phyloP scores from a whole-genome alignment of 2,113 vertebrate genomes.

The Zosterops hypoxanthus region DNA sequence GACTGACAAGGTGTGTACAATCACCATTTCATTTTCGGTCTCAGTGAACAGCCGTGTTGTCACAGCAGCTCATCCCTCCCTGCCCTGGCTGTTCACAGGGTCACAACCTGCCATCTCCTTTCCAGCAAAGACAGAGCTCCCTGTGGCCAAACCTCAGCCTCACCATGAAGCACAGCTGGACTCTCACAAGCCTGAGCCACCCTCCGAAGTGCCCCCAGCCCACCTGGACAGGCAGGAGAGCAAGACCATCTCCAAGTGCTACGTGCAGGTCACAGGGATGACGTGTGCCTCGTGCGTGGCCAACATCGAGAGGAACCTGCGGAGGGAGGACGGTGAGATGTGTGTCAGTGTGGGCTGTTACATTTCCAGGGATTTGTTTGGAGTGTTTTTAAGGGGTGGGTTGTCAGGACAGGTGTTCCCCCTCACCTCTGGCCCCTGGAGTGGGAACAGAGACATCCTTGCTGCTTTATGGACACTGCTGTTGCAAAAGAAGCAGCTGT shows the following conservation, averaged over 20 bases:
- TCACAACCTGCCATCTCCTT: background rate
- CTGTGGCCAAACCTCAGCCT: slow-evolving; percentile 38
- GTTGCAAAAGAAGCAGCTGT: background rate
- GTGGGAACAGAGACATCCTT: background rate
- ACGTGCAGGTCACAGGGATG: slow-evolving; percentile 94
- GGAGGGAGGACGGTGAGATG: slow-evolving; percentile 87
- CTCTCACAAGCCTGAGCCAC: background rate
- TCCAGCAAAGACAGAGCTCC: slow-evolving; percentile 34
- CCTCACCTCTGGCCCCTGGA: rapidly evolving
- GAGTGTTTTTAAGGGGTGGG: background rate
- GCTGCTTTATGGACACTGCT: rapidly evolving
- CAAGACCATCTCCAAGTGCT: slow-evolving; percentile 85
- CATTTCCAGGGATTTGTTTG: rapidly evolving
- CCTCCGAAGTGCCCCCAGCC: background rate
- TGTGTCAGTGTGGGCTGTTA: background rate
- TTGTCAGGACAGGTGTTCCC: background rate
- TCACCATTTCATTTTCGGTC: background rate
- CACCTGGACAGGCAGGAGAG: slow-evolving; percentile 38
- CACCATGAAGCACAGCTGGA: slow-evolving; percentile 32
- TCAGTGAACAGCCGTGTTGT: background rate
- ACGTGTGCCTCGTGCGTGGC: slow-evolving; percentile 96
- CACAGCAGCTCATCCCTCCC: background rate
- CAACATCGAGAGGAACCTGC: slow-evolving; percentile 96
- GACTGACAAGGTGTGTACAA: background rate
- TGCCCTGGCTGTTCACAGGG: background rate